Evolutionary conservation across 1,140 invertebrate genomes (phyloP).

Genomic region (Drosophila bipectinata): DNA sequence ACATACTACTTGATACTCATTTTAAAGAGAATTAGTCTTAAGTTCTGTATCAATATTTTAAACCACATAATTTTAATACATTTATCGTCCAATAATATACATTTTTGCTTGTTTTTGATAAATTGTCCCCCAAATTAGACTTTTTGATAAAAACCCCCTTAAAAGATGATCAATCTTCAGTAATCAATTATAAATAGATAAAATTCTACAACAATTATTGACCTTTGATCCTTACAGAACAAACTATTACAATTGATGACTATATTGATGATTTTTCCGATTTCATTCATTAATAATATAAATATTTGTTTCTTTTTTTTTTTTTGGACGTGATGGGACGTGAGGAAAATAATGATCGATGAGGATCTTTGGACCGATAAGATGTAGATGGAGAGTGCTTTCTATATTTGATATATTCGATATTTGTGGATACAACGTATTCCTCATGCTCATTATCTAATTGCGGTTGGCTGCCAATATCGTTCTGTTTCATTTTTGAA

Average conservation of each 20-base stretch:
- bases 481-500: constrained; percentile 16
- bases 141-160: no score
- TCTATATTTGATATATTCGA: constrained; percentile 30
- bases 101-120: no score
- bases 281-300: constrained; percentile 29
- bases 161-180: no score
- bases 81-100: no score
- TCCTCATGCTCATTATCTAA: constrained; percentile 45
- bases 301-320: neutral
- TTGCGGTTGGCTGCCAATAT: constrained; percentile 26
- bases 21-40: no score
- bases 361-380: constrained; percentile 15
- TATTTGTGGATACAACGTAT: neutral
- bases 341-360: constrained; percentile 22
- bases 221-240: neutral
- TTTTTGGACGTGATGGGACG: constrained; percentile 3
- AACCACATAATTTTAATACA: no score
- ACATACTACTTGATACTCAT: no score
- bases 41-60: no score
- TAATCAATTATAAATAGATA: no score
- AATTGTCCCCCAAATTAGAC: no score
- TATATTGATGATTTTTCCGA: constrained; percentile 2
- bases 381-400: constrained; percentile 44
- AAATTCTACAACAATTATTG: no score
- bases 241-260: constrained; percentile 7